Conservation (phyloP, 2,113 vertebrate genomes). For the Felis chaus region DNA sequence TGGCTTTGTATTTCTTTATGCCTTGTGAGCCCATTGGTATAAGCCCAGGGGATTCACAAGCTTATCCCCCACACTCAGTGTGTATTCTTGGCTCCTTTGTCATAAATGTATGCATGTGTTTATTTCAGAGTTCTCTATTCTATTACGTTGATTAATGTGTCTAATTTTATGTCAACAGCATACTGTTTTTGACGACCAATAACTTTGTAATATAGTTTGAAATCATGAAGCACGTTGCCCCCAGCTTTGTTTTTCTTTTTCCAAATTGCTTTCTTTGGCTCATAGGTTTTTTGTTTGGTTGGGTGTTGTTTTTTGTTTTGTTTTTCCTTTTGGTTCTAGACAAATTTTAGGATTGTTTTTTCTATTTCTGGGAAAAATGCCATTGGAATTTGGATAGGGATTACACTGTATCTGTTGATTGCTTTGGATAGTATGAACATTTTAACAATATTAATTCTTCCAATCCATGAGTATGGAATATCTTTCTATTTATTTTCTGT, state of each 20-base stretch:
- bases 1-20: no score
- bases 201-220: background rate
- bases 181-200: background rate
- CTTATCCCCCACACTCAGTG: background rate
- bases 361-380: background rate
- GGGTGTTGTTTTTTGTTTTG: background rate
- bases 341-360: background rate
- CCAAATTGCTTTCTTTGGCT: background rate
- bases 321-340: background rate
- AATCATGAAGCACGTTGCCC: background rate
- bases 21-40: no score
- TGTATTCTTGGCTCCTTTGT: background rate
- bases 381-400: background rate
- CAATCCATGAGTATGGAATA: background rate
- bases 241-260: background rate
- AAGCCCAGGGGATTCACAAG: no score
- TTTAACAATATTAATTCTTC: background rate
- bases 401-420: background rate
- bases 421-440: background rate
- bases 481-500: background rate
- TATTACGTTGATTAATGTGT: background rate
- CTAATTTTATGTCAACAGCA: background rate
- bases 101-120: background rate
- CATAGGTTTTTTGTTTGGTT: background rate
- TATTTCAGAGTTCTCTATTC: background rate